Base-by-base conservation (phyloP, 2,888 invertebrate genomes). In the Scrobipalpa costella region DNA sequence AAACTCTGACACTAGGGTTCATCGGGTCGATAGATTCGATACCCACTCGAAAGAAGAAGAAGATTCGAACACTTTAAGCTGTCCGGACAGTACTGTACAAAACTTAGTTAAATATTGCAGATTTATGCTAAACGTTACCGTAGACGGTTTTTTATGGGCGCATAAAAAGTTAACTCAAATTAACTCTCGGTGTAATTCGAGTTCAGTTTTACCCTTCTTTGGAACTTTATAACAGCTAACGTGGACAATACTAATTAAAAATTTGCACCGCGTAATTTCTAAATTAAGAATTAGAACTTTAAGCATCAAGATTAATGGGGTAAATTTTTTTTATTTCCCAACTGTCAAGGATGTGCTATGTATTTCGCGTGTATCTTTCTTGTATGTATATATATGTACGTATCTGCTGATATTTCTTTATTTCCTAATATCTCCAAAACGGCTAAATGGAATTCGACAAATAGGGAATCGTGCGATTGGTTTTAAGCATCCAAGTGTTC, bases 141-240 rank as follows among this genome's bases (percentile, higher is more conserved):
- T 73, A 71, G 76, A 73, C 66, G 68, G 72, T 70, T 72, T 74
- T 77, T 79, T 79, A 78, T 76, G 71, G 73, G 76, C 69, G 64
- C 76, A 75, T 77, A 79, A 80, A 80, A 85, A 84, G 81, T 81
- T 83, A 86, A 85, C 84, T 83, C 78, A 78, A 85, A 86, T 88
- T 86, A 86, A 86, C 80, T 85, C 79, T 84, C 75, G 77, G 75
- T 77, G 83, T 83, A 84, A 84, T 72, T 71, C 67, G 66, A 68
- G 61, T 69, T 71, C 69, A 68, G 73, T 69, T 74, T 71, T 61
- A 73, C 72, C 71, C 74, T 73, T 71, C 66, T 67, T 62, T 63
- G 66, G 70, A 73, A 71, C 69, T 70, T n/a, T n/a, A n/a, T n/a
- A n/a, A n/a, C n/a, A n/a, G n/a, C n/a, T n/a, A n/a, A n/a, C 68